Base-by-base conservation (phyloP, 2,113 vertebrate genomes). In the Eidolon helvum region DNA sequence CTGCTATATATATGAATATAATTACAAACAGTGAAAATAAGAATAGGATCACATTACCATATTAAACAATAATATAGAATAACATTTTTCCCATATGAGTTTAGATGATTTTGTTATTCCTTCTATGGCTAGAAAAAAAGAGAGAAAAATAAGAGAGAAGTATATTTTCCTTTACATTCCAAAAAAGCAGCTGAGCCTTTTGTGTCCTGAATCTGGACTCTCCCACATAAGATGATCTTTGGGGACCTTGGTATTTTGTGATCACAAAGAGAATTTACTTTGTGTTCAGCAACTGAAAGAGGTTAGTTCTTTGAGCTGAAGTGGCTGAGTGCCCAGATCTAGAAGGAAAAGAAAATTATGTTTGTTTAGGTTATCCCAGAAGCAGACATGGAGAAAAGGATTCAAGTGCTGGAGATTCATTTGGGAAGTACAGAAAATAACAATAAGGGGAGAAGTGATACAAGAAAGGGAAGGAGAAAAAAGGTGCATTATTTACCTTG, bases 301-400 rank as follows among this genome's bases (percentile, higher is more conserved):
- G 61, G 26, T 38, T 89, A 48, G 22, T 43, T 91, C 72, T 87
- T 66, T 15, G 38, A 90, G 16, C 26, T 21, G 15, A 66, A 75
- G 55, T 91, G 87, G 18, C 19, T 95, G 18, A 91, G 74, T 74
- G 40, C 24, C 5, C 24, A 79, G 72, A 82, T 45, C 9, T 66
- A 79, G 78, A 91, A 79, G 30, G 77, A 90, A 96, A 72, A 91
- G 91, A 78, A 93, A 97, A 93, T 86, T 83, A 45, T 94, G 38
- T 87, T 87, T 63, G 74, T 95, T 95, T 89, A 93, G n/a, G 35
- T 87, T 89, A 78, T 91, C 53, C 30, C 63, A 83, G 78, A 90
- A 83, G 68, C 43, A 65, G 91, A 87, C 30, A 68, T 21, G 15
- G 35, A 85, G 40, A 86, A 90, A 82, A 93, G 33, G 26, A 89